Evolutionary conservation across 92 coral and sea anemone genomes (phyloP).

Genomic region (Ricordea florida): DNA sequence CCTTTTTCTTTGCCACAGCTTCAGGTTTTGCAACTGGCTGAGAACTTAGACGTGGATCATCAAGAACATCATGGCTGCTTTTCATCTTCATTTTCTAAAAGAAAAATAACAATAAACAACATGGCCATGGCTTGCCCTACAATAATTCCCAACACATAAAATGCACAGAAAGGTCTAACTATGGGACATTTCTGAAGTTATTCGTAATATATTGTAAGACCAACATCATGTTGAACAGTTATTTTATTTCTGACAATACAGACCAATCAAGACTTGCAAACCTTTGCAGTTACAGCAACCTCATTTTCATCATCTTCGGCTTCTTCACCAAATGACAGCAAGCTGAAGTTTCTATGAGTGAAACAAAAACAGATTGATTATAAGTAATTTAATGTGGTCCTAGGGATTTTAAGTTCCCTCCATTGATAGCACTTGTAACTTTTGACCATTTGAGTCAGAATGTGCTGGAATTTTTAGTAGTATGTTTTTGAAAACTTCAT

Average conservation of each 20-base stretch:
- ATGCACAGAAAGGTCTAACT: no score
- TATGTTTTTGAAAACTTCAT: no score
- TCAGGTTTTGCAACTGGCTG: conserved; percentile 58
- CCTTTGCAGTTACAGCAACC: conserved; percentile 72
- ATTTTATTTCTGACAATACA: not conserved
- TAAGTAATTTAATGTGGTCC: not conserved
- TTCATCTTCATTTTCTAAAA: conserved; percentile 71
- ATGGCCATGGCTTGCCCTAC: not conserved
- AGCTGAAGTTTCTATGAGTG: conserved; percentile 78
- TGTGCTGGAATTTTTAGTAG: no score
- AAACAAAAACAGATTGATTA: not conserved
- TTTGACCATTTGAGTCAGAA: no score
- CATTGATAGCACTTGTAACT: no score
- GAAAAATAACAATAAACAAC: not conserved
- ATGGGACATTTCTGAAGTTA: no score
- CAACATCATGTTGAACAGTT: not conserved
- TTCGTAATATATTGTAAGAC: no score
- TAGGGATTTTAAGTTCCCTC: no score
- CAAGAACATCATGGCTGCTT: conserved; percentile 90
- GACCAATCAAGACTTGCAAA: conserved; percentile 4
- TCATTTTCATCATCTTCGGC: conserved; percentile 97
- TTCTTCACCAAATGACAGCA: conserved; percentile 97
- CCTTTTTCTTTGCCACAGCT: not conserved
- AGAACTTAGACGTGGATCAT: conserved; percentile 90
- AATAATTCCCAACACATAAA: not conserved